Percentiles rank a stretch among this genome's conserved stretches.
Evolutionary conservation across 2,797 vertebrate genomes (phyloP).

Genomic region (Serranus cabrilla): DNA sequence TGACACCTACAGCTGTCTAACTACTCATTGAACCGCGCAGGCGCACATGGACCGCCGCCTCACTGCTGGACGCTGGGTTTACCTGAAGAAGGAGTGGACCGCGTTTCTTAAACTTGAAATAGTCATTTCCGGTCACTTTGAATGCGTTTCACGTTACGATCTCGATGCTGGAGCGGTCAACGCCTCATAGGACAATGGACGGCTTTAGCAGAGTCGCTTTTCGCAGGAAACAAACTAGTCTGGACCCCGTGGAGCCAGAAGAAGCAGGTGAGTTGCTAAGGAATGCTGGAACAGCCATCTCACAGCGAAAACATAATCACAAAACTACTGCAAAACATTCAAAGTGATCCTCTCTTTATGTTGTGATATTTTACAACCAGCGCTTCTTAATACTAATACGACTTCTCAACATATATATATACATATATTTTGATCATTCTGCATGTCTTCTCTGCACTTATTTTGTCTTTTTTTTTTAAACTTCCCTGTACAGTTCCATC

Average conservation of each 20-base stretch:
- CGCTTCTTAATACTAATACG: neutral
- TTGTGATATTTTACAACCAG: neutral
- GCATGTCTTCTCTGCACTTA: neutral
- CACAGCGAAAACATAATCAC: neutral
- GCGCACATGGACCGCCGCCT: neutral
- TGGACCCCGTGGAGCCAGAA: slow-evolving; percentile 29
- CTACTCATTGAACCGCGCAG: neutral
- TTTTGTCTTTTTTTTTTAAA: neutral
- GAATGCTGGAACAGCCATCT: neutral
- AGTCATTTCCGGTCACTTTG: neutral
- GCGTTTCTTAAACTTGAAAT: neutral
- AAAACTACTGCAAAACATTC: neutral
- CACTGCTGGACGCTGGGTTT: slow-evolving; percentile 6
- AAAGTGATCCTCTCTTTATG: too few relatives aligned
- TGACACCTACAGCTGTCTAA: neutral
- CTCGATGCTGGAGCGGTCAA: slow-evolving; percentile 70
- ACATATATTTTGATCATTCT: neutral
- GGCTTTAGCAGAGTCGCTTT: slow-evolving; percentile 83
- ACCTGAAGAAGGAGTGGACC: neutral
- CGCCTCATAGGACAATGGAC: slow-evolving; percentile 64
- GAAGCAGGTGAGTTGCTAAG: slow-evolving; percentile 70
- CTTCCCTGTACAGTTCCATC: neutral
- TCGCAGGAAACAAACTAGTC: slow-evolving; percentile 74
- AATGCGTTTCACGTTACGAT: neutral
- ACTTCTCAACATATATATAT: too few relatives aligned